phyloP scores from a whole-genome alignment of 2,797 vertebrate species.

The Schizopygopsis malacanthus region DNA sequence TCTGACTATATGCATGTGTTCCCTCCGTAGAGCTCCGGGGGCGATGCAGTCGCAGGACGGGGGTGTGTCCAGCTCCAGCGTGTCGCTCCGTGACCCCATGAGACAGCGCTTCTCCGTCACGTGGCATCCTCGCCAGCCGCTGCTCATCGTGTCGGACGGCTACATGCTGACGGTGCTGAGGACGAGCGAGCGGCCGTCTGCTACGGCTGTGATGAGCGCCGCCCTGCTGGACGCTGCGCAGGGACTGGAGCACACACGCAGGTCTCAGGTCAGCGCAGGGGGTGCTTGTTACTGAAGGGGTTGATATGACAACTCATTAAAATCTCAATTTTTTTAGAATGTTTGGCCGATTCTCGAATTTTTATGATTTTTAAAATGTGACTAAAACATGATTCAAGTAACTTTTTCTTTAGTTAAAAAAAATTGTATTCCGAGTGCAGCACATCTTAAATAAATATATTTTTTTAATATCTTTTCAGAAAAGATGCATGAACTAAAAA shows the following conservation, averaged over 20 bases:
- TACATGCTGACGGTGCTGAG: slow-evolving; percentile 91
- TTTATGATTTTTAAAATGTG: too few relatives aligned
- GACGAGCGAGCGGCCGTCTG: slow-evolving; percentile 74
- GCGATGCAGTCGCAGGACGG: slow-evolving; percentile 73
- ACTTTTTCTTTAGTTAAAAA: too few relatives aligned
- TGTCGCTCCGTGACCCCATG: slow-evolving; percentile 83
- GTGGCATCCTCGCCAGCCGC: slow-evolving; percentile 87
- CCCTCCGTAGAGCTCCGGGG: slow-evolving; percentile 75
- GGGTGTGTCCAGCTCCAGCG: slow-evolving; percentile 82
- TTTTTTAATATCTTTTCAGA: too few relatives aligned
- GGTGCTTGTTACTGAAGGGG: too few relatives aligned
- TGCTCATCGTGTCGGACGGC: slow-evolving; percentile 93
- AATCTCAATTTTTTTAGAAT: too few relatives aligned
- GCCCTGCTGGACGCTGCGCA: slow-evolving; percentile 83
- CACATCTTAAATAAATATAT: too few relatives aligned
- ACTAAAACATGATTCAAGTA: too few relatives aligned
- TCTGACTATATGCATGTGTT: too few relatives aligned
- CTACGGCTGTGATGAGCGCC: slow-evolving; percentile 77
- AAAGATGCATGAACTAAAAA: too few relatives aligned
- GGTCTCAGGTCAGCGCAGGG: slow-evolving; percentile 71
- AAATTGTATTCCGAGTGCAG: too few relatives aligned
- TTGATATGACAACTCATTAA: too few relatives aligned
- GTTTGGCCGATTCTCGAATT: too few relatives aligned
- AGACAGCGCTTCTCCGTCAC: slow-evolving; percentile 92
- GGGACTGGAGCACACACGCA: slow-evolving; percentile 80